Evolutionary conservation across 1,140 invertebrate species (phyloP).

Genomic region (Ladona fulva): DNA sequence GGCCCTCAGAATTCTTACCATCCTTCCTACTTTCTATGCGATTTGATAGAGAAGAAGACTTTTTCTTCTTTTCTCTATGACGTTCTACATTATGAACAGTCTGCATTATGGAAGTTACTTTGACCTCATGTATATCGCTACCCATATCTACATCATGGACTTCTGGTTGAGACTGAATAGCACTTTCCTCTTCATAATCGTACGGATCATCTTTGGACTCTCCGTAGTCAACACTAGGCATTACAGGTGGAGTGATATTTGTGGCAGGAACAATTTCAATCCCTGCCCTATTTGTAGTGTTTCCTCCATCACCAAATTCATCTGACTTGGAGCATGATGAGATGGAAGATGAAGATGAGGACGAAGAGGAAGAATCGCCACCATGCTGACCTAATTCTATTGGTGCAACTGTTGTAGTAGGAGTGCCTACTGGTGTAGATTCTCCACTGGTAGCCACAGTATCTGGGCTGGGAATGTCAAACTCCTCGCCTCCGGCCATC

Average conservation of each 20-base stretch:
- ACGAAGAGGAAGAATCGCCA: not conserved
- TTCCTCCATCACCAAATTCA: not conserved
- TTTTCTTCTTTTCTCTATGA: constrained; percentile 38
- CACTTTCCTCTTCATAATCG: not conserved
- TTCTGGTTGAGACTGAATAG: not conserved
- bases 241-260: not conserved
- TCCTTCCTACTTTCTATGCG: constrained; percentile 43
- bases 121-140: not conserved
- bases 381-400: not conserved
- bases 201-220: constrained; percentile 1
- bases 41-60: constrained; percentile 28
- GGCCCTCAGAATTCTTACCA: constrained; percentile 39
- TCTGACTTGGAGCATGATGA: not conserved
- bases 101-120: not conserved
- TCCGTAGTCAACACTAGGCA: not conserved
- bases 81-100: constrained; percentile 21
- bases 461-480: constrained; percentile 12
- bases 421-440: constrained; percentile 14
- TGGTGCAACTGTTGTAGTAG: constrained; percentile 14
- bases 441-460: constrained; percentile 14
- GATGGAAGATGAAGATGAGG: not conserved
- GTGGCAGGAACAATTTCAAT: not conserved
- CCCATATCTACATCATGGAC: not conserved
- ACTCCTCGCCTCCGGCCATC: constrained; percentile 16
- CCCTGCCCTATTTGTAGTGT: not conserved